Percentiles rank a stretch among this genome's conserved stretches.
Conservation (phyloP, 2,888 invertebrate genomes). For the Mesorhabditis sp. region DNA sequence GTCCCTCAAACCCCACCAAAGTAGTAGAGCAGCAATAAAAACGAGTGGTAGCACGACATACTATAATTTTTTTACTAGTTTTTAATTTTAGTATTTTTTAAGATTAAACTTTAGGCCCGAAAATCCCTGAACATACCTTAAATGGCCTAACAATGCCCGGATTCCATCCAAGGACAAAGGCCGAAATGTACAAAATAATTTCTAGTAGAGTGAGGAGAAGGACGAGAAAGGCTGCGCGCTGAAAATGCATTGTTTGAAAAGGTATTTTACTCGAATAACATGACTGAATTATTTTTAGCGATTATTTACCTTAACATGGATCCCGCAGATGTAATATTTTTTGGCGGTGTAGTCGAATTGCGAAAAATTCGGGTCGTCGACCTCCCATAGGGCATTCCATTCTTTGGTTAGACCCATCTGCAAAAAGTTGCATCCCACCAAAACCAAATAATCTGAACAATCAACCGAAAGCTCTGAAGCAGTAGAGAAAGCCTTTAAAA, state of each 20-base stretch:
- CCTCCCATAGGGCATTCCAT: not conserved
- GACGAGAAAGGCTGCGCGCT: not conserved
- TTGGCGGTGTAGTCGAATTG: conserved; percentile 2
- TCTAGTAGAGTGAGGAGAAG: not conserved
- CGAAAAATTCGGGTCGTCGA: not conserved
- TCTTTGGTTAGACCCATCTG: not conserved
- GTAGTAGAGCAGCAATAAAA: not conserved
- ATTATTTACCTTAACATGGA: not conserved
- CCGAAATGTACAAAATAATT: not conserved
- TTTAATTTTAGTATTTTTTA: not conserved
- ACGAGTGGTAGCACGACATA: not conserved
- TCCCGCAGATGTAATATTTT: not conserved
- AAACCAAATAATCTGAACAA: no score
- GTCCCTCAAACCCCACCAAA: conserved; percentile 6
- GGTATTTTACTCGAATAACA: not conserved
- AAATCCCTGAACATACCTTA: not conserved
- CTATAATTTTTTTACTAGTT: not conserved
- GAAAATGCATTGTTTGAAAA: not conserved
- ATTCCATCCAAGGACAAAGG: not conserved
- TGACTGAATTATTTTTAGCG: not conserved
- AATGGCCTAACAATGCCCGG: not conserved
- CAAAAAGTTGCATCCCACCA: not conserved
- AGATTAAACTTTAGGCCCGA: not conserved
- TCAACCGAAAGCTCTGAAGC: no score
- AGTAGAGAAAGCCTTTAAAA: no score